Base-by-base conservation (phyloP, 2,888 invertebrate species). In the Athrips mouffetella region DNA sequence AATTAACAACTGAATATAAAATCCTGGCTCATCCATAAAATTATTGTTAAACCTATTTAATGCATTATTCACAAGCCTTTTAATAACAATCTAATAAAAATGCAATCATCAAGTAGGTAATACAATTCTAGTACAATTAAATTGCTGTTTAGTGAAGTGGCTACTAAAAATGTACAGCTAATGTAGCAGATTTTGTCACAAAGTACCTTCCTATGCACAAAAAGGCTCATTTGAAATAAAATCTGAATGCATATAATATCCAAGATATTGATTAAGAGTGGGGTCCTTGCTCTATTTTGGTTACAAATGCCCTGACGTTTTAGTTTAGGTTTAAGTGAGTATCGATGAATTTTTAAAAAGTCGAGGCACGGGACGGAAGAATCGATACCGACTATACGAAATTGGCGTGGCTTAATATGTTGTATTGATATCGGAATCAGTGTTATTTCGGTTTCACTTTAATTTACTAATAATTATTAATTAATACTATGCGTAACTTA, bases 291-390 rank as follows among this genome's bases (percentile, higher is more conserved):
- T 57, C 58, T 68, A 68, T 70, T 73, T 69, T 48, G 59, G 70
- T 66, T 57, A 61, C 55, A 25, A 27, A 18, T 49, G 15, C 4
- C 11, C 18, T 31, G 39, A 33, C 23, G 78, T 74, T 20, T 70
- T 76, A 77, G n/a, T 71, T 73, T 70, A 67, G 64, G 70, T 69
- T 68, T 74, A 78, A 78, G 80, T 76, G 58, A 64, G 63, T 70
- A 80, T 68, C 69, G 70, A 81, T 87, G 78, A 84, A 83, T 85
- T 78, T 84, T 85, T 85, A 76, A 86, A 80, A 76, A 80, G 76
- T 74, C 63, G 70, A 71, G 74, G 75, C 76, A 71, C 70, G 78
- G 86, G 85, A 86, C 86, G 85, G 84, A 84, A 69, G 67, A 79
- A 84, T 87, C 85, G 71, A 86, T 87, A 86, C 71, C 69, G 67